These are phyloP conservation scores for Callipepla californica DNA, from an alignment of 2,113 vertebrate species.

Conservation along the genomic window DNA sequence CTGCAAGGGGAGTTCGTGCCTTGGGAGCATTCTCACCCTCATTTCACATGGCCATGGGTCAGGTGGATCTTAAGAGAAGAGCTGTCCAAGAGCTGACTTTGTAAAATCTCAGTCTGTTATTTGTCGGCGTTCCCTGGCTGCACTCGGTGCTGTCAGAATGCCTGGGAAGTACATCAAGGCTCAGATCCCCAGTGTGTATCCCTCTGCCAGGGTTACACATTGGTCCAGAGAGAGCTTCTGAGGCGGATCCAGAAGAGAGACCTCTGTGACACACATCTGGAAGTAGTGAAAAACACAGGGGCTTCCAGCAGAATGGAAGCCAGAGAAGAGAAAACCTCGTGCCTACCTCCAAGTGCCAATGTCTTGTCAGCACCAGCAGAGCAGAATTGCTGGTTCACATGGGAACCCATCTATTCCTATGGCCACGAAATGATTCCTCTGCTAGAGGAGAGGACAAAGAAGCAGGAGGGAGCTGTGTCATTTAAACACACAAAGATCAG, in stretches of 20 bases:
- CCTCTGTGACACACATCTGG: neutral
- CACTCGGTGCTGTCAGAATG: neutral
- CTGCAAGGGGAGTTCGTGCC: neutral
- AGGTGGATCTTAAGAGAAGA: neutral
- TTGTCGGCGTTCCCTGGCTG: neutral
- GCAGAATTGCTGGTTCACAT: neutral
- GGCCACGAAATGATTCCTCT: neutral
- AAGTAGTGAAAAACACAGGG: neutral
- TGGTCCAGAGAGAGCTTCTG: conserved; percentile 21
- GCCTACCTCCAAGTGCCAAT: neutral
- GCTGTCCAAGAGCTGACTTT: neutral
- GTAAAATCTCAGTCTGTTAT: neutral
- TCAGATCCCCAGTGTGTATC: neutral
- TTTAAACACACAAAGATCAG: neutral
- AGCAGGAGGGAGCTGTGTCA: neutral
- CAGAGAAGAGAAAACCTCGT: neutral
- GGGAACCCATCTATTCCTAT: neutral
- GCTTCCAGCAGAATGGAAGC: neutral
- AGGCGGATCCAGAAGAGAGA: neutral
- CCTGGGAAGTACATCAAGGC: conserved; percentile 11
- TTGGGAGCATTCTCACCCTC: neutral
- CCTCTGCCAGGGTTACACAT: neutral
- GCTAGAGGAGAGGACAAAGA: neutral
- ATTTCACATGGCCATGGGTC: neutral
- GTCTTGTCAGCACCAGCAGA: neutral